Percentiles rank a stretch among this genome's conserved stretches.
phyloP scores from a whole-genome alignment of 2,113 vertebrate species.

The Pleuronectes platessa region DNA sequence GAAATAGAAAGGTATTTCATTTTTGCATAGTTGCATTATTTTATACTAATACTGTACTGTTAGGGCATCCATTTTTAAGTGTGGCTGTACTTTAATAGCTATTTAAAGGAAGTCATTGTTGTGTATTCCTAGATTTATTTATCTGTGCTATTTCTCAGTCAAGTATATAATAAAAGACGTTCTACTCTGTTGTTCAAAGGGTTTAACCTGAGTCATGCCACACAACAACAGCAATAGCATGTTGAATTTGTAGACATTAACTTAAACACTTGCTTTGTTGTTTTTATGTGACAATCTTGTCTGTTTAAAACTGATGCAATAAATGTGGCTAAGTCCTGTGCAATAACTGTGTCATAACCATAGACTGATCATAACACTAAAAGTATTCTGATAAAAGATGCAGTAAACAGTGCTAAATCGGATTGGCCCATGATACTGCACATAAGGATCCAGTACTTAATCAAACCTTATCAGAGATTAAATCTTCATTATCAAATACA shows the following conservation, averaged over 20 bases:
- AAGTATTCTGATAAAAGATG: neutral
- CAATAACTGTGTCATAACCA: neutral
- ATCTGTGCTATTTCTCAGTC: no score
- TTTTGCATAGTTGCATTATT: no score
- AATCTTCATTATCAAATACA: neutral
- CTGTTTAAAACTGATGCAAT: neutral
- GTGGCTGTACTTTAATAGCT: no score
- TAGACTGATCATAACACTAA: neutral
- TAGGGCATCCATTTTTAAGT: no score
- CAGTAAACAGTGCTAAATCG: neutral
- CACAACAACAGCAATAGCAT: neutral
- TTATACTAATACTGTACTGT: no score
- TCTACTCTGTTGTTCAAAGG: no score
- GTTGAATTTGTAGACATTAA: neutral
- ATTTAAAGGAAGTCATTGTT: no score
- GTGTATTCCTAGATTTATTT: no score
- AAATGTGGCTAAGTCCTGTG: neutral
- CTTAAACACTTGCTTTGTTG: neutral
- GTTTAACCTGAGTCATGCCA: no score
- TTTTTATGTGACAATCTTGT: neutral
- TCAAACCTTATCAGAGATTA: neutral
- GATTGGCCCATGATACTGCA: neutral
- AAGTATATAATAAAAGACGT: no score
- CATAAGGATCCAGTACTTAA: neutral
- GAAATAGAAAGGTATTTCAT: no score